Percentiles rank a stretch among this genome's conserved stretches.
Evolutionary conservation across 2,888 invertebrate genomes (phyloP).

Genomic region (Hyalella azteca): DNA sequence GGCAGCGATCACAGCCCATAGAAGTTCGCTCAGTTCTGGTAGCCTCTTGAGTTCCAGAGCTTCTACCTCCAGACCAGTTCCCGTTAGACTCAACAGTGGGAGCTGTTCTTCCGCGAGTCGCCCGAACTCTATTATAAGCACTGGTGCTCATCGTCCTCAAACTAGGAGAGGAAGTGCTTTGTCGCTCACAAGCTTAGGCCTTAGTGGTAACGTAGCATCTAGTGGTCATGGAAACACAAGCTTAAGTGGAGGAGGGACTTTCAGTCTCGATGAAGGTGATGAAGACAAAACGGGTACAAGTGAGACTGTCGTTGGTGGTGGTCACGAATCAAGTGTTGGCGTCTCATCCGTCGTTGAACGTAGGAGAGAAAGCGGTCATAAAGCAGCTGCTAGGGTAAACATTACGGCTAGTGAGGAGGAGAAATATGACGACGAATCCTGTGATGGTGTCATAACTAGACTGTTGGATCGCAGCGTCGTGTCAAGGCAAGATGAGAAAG

Average conservation of each 20-base stretch:
- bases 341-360: neutral
- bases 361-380: neutral
- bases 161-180: constrained; percentile 35
- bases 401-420: constrained; percentile 17
- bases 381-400: constrained; percentile 14
- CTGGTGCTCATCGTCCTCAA: constrained; percentile 33
- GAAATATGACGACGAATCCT: constrained; percentile 7
- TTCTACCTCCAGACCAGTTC: constrained; percentile 13
- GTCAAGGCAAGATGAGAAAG: neutral
- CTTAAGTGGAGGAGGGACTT: constrained; percentile 13
- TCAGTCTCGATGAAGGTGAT: constrained; percentile 19
- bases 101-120: neutral
- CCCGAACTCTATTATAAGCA: neutral
- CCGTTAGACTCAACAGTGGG: constrained; percentile 1
- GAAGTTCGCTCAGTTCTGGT: constrained; percentile 31
- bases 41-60: constrained; percentile 1
- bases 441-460: constrained; percentile 16
- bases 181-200: constrained; percentile 38
- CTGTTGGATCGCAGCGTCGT: constrained; percentile 7
- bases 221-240: constrained; percentile 28
- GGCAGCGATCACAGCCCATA: constrained; percentile 13
- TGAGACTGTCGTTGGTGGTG: neutral
- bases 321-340: neutral
- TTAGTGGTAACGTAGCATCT: constrained; percentile 30
- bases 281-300: neutral